Base-by-base conservation (phyloP, 2,113 vertebrate species). In the Cyphomyrus discorhynchus region DNA sequence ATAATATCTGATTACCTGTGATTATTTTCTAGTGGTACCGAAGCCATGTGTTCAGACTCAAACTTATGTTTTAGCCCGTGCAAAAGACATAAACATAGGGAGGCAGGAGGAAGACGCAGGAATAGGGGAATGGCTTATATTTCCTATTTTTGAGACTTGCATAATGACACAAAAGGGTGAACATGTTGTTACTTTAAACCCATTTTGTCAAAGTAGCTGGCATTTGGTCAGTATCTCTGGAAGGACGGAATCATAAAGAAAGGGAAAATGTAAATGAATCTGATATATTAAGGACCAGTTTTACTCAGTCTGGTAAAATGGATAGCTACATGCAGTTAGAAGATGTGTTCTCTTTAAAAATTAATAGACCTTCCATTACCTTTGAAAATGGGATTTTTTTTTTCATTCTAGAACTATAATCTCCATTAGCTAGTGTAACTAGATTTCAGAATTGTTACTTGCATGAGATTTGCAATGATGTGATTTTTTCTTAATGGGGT, bases 21-120 rank as follows among this genome's bases (percentile, higher is more conserved):
- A 35, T 66, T n/a, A 62, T 70, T 21, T 10, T 56, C 42, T 8
- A 13, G 52, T 66, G 88, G 49, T 35, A 50, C 19, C 24, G 52
- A 90, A 77, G 86, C 45, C 46, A 90, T 87, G 46, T 90, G 24
- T 46, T 90, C 46, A 70, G 10, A 45, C 27, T 31, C 45, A n/a
- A 10, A 17, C 45, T 46, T 85, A 3, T 56, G 31, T 17, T 31
- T 24, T 90, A 50, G n/a, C 4, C 21, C 77, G 89, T 39, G 39
- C 24, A 17, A 56, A 70, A 19, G 46, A 45, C n/a, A 7, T 49
- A 56, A 45, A 27, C n/a, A 15, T n/a, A 24, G 21, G 39, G 74
- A 19, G 52, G 87, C 27, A 50, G 86, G 82, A 39, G 85, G 62
- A 49, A 66, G n/a, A 27, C 21, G 62, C 13, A 77, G 31, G 13